These are phyloP conservation scores for Macrosoma leucophasiata DNA, from an alignment of 2,888 invertebrate genomes.

Conservation along the genomic window DNA sequence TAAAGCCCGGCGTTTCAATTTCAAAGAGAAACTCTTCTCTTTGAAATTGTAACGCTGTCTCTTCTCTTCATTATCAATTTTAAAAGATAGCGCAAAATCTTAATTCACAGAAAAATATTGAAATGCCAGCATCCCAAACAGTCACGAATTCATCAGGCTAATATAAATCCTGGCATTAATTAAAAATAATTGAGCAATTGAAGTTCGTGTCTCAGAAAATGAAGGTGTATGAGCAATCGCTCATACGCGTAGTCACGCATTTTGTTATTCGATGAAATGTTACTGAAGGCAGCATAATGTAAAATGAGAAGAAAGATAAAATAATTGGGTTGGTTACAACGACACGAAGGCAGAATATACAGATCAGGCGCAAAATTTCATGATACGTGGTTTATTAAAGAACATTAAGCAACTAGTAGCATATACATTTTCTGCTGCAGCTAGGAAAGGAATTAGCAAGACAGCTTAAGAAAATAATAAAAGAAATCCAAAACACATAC, in stretches of 20 bases:
- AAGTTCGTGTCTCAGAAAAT: slow-evolving; percentile 20
- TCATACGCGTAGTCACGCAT: no score
- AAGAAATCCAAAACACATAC: slow-evolving; percentile 22
- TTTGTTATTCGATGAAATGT: slow-evolving; percentile 31
- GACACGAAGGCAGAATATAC: slow-evolving; percentile 21
- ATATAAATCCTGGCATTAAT: slow-evolving; percentile 17
- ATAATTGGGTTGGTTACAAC: slow-evolving; percentile 26
- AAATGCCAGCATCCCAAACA: slow-evolving; percentile 5
- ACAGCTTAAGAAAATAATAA: slow-evolving; percentile 24
- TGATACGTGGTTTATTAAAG: slow-evolving; percentile 20
- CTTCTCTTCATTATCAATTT: slow-evolving; percentile 19
- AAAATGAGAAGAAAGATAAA: slow-evolving; percentile 26
- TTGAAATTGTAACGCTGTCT: no score
- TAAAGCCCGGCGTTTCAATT: no score
- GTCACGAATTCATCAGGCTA: slow-evolving; percentile 6
- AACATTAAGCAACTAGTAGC: slow-evolving; percentile 21
- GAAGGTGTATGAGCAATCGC: slow-evolving; percentile 18
- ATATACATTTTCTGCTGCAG: slow-evolving; percentile 26
- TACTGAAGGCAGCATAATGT: slow-evolving; percentile 25
- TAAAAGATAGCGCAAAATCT: slow-evolving; percentile 13
- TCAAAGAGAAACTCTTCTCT: no score
- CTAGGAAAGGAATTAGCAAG: slow-evolving; percentile 26
- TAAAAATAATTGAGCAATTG: slow-evolving; percentile 24
- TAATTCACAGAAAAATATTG: slow-evolving; percentile 9
- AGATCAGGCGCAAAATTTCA: slow-evolving; percentile 30